Percentiles rank a stretch among this genome's conserved stretches.
These are phyloP conservation scores for Dicyrtoma fusca DNA, from an alignment of 2,888 invertebrate species.

Conservation along the genomic window DNA sequence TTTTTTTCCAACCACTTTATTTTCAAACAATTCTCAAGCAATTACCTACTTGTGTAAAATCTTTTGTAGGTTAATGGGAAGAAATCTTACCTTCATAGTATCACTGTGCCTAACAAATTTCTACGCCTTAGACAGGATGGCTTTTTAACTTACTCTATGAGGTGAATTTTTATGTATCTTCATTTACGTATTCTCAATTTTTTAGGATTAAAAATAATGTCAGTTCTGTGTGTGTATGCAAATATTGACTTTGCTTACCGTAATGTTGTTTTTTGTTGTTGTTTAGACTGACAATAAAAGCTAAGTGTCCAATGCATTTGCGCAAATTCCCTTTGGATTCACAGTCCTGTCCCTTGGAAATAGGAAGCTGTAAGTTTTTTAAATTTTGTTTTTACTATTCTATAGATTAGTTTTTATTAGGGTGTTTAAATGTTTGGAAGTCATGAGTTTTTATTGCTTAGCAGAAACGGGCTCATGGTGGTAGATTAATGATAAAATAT, in stretches of 20 bases:
- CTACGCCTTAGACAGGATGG: constrained; percentile 58
- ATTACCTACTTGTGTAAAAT: background rate
- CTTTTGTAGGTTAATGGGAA: constrained; percentile 32
- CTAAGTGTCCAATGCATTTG: constrained; percentile 63
- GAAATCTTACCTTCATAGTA: constrained; percentile 63
- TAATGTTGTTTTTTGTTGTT: too few relatives aligned
- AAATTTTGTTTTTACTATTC: constrained; percentile 6
- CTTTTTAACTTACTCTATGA: constrained; percentile 58
- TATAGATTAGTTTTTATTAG: background rate
- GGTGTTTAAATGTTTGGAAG: too few relatives aligned
- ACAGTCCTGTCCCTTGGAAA: constrained; percentile 62
- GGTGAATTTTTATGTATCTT: too few relatives aligned
- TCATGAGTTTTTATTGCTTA: too few relatives aligned
- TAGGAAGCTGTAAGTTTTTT: constrained; percentile 62
- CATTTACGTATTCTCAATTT: too few relatives aligned
- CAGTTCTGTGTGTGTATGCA: too few relatives aligned
- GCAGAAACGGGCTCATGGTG: too few relatives aligned
- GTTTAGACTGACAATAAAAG: constrained; percentile 62
- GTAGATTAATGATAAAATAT: too few relatives aligned
- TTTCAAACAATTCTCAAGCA: too few relatives aligned
- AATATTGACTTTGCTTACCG: too few relatives aligned
- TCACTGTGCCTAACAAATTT: constrained; percentile 65
- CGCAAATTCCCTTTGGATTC: constrained; percentile 63
- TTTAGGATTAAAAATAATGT: too few relatives aligned
- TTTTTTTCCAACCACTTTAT: too few relatives aligned